A percentile compares a stretch with the other conserved stretches of the same genome.
These are phyloP conservation scores for Mallotus villosus DNA, from an alignment of 2,797 vertebrate species.

Conservation along the genomic window DNA sequence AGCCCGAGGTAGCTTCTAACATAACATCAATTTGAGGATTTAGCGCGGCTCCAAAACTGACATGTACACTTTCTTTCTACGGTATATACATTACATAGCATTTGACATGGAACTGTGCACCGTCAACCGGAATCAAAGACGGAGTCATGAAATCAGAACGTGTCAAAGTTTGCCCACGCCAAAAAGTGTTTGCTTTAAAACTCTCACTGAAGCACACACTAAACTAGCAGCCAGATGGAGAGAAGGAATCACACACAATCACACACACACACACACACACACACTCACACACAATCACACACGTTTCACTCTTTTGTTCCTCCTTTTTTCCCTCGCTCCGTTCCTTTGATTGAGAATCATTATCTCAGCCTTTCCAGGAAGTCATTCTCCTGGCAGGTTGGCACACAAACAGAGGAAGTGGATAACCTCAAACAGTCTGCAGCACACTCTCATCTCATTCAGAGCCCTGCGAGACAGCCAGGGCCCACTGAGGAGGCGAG, in stretches of 20 bases:
- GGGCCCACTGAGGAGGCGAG: background rate
- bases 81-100: no score
- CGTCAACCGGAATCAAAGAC: no score
- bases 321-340: background rate
- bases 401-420: background rate
- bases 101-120: no score
- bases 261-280: background rate
- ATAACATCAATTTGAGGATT: no score
- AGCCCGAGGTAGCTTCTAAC: background rate
- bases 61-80: no score
- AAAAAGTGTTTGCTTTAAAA: background rate
- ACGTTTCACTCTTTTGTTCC: background rate
- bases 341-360: conserved; percentile 1
- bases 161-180: no score
- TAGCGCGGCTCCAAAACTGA: no score
- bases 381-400: background rate
- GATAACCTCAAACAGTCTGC: conserved; percentile 12
- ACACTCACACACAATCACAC: background rate
- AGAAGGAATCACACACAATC: background rate
- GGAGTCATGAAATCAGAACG: no score
- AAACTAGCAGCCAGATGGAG: background rate
- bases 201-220: background rate
- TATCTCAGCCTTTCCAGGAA: conserved; percentile 9
- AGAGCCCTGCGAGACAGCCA: background rate
- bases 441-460: background rate